A percentile compares a stretch with the other conserved stretches of the same genome.
Conservation (phyloP, 1,140 invertebrate species). For the Leptoteleia sp. region DNA sequence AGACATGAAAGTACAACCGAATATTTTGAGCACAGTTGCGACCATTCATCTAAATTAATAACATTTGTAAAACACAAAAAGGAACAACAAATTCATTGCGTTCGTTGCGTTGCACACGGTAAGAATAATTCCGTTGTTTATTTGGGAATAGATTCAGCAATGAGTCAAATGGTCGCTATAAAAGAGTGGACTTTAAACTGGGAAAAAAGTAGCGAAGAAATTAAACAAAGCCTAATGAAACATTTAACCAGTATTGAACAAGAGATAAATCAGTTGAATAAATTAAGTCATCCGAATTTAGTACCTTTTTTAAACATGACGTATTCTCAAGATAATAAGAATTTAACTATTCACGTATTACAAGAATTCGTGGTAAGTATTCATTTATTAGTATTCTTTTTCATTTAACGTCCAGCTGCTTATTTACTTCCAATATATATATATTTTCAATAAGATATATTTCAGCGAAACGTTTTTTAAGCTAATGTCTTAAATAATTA, state of each 20-base stretch:
- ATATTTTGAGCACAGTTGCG: slow-evolving; percentile 75
- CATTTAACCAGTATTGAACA: slow-evolving; percentile 86
- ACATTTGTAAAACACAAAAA: slow-evolving; percentile 82
- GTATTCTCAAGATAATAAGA: slow-evolving; percentile 83
- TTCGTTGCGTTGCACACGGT: slow-evolving; percentile 85
- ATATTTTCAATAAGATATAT: too few species aligned
- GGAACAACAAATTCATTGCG: slow-evolving; percentile 81
- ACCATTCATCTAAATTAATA: slow-evolving; percentile 81
- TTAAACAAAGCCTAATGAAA: slow-evolving; percentile 81
- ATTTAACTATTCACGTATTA: slow-evolving; percentile 83
- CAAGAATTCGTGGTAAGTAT: slow-evolving; percentile 85
- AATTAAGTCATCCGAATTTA: slow-evolving; percentile 87
- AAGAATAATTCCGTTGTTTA: slow-evolving; percentile 86
- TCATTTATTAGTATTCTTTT: too few species aligned
- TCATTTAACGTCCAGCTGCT: too few species aligned
- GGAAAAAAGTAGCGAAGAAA: slow-evolving; percentile 67
- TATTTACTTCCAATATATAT: too few species aligned
- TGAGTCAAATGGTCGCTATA: slow-evolving; percentile 86
- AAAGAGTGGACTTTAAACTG: slow-evolving; percentile 86
- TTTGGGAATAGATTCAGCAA: slow-evolving; percentile 85
- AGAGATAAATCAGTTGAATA: slow-evolving; percentile 86
- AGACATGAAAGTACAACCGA: slow-evolving; percentile 76
- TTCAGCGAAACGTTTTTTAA: too few species aligned
- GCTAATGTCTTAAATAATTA: too few species aligned
- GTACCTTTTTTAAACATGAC: slow-evolving; percentile 88